Base-by-base conservation (phyloP, 1,140 invertebrate genomes). In the Drosophila athabasca region DNA sequence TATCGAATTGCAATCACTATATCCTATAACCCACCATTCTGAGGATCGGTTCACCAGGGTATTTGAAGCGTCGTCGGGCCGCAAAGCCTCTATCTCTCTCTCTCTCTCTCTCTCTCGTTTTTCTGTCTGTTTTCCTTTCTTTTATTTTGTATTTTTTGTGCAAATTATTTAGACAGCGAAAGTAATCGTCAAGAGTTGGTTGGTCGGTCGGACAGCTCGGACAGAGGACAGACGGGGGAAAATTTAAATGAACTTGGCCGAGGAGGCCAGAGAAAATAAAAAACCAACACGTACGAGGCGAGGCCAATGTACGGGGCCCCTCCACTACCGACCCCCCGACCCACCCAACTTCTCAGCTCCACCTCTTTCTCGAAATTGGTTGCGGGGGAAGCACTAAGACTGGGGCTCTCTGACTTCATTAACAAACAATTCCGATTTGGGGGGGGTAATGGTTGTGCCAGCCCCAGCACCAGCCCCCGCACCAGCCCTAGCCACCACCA, bases 101-200 rank as follows among this genome's bases (percentile, higher is more conserved):
- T n/a, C n/a, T n/a, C n/a, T n/a, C n/a, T n/a, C n/a, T n/a, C n/a
- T n/a, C n/a, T n/a, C n/a, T n/a, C n/a, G 0, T 7, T 5, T 7
- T 49, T 9, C 7, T 3, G 13, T 22, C 22, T 5, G 3, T 39
- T 13, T 39, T 39, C 7, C 11, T 7, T 49, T 11, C 2, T 52
- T 17, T 35, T 4, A 46, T 66, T 67, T 31, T 65, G n/a, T n/a
- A n/a, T n/a, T n/a, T n/a, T n/a, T 64, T 70, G 57, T 52, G 55
- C 43, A 77, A 85, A 85, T 77, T 65, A 87, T 87, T 85, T 85
- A 78, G 82, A 85, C 82, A 82, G 82, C 70, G 78, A 85, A 85
- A 85, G 82, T 85, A 87, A 82, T 82, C 82, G 79, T 61, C 62
- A 51, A 22, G 71, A 65, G 71, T 74, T 74, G 70, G 46, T 62